Evolutionary conservation across 1,140 invertebrate species (phyloP), one percentile per base, ranked within the genome.

Genomic region (Bombus pascuorum): DNA sequence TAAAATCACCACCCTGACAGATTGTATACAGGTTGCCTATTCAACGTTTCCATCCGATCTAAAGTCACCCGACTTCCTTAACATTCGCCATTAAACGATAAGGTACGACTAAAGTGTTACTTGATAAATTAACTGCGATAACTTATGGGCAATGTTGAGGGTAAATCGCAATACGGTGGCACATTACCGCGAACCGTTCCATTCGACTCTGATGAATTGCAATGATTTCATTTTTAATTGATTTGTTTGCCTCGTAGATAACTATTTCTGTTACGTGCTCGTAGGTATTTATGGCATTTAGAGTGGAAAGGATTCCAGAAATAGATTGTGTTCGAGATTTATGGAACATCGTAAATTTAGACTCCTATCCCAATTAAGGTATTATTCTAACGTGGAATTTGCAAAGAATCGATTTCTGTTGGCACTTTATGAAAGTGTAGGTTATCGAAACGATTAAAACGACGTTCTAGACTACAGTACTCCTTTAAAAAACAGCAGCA

Each of bases 101-200:
- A 5, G 13, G n/a, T 12, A 47, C 8, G 32, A 25, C 12, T 25
- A n/a, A 81, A 53, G 34, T 25, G 79, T 81, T 59, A 42, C 68
- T 47, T 39, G 62, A 75, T 82, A 66, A 82, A 82, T 82, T 82
- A 75, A 66, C 71, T 0, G 15, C 10, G 57, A 82, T 47, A 32
- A 75, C 39, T 37, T 47, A 82, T 28, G 71, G 13, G 0, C 28
- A 10, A 42, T 5, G 32, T 12, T 25, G 18, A 34, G 28, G 13
- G 57, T 22, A 68, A 62, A 32, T 12, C 13, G 42, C n/a, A 28
- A 34, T 15, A 5, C 22, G 42, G 15, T 37, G 42, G 22, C 42
- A 39, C 28, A 53, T 70, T 37, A 37, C 12, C 1, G 18, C 0
- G 2, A 3, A 8, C 1, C 2, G 3, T 32, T 28, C 62, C 13